Conservation (phyloP, 2,113 vertebrate species). For the Blennius ocellaris region DNA sequence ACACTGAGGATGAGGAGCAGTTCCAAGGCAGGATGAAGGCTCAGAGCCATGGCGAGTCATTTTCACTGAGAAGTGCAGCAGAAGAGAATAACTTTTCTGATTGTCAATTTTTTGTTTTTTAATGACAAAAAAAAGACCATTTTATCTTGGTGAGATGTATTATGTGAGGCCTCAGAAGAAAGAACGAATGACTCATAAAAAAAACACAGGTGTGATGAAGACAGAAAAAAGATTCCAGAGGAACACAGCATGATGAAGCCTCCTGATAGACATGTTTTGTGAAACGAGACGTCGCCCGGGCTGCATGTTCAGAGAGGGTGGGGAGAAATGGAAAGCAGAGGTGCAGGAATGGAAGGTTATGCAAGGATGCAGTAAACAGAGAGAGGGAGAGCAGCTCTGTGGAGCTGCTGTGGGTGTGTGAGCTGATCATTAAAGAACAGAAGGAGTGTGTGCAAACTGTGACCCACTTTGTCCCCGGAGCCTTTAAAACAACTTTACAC, state of each 20-base stretch:
- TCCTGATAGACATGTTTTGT: no score
- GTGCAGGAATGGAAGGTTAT: background rate
- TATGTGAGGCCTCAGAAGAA: no score
- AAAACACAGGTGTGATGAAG: background rate
- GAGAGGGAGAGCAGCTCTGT: background rate
- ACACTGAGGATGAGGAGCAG: constrained; percentile 3
- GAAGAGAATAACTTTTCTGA: no score
- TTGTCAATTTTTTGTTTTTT: no score
- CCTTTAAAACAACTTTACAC: constrained; percentile 26
- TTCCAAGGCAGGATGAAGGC: background rate
- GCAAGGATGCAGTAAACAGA: background rate
- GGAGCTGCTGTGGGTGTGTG: background rate
- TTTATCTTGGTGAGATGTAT: no score
- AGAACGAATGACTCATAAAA: no score
- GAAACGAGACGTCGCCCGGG: background rate
- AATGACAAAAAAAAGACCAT: no score
- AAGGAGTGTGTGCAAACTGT: background rate
- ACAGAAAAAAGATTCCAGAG: background rate
- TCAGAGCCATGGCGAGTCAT: background rate
- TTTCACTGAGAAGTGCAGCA: no score
- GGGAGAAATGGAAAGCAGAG: background rate
- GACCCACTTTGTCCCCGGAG: constrained; percentile 19
- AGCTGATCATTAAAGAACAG: constrained; percentile 10
- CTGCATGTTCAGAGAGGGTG: no score
- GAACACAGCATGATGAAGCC: no score